Percentiles rank a stretch among this genome's conserved stretches.
phyloP scores from a whole-genome alignment of 2,888 invertebrate species.

The Oeneis ivallda region DNA sequence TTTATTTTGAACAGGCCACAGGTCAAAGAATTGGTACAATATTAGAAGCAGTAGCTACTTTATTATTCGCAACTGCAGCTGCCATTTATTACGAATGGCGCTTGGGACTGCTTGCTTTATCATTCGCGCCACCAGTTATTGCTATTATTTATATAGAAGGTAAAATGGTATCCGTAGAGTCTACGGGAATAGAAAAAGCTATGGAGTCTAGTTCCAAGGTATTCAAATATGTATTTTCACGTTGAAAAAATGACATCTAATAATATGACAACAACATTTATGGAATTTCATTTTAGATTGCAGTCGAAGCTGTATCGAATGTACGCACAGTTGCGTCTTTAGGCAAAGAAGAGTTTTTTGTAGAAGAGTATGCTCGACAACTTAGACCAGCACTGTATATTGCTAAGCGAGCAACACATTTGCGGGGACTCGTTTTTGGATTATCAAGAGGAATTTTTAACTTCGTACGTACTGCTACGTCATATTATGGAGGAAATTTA shows the following conservation, averaged over 20 bases:
- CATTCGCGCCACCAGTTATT: slow-evolving; percentile 87
- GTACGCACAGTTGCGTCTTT: slow-evolving; percentile 89
- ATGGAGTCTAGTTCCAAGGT: slow-evolving; percentile 88
- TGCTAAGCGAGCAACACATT: slow-evolving; percentile 83
- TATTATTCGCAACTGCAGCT: slow-evolving; percentile 83
- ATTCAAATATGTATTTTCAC: slow-evolving; percentile 25
- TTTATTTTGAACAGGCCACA: slow-evolving; percentile 82
- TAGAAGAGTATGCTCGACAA: slow-evolving; percentile 82
- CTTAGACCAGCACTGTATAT: slow-evolving; percentile 82
- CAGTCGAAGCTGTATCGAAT: slow-evolving; percentile 89
- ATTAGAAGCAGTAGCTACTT: slow-evolving; percentile 86
- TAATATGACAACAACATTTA: background rate
- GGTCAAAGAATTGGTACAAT: slow-evolving; percentile 90
- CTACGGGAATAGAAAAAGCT: slow-evolving; percentile 84
- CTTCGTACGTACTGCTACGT: slow-evolving; percentile 86
- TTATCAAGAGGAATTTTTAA: slow-evolving; percentile 86
- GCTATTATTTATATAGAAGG: slow-evolving; percentile 85
- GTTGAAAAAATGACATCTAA: background rate
- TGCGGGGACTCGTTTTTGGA: slow-evolving; percentile 86
- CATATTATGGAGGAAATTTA: slow-evolving; percentile 87
- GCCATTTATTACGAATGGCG: slow-evolving; percentile 88
- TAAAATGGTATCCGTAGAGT: slow-evolving; percentile 83
- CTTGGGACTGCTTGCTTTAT: slow-evolving; percentile 86
- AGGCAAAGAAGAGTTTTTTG: slow-evolving; percentile 86
- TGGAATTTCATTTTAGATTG: slow-evolving; percentile 69